These are phyloP conservation scores for Mantis religiosa DNA, from an alignment of 2,888 invertebrate species.

Conservation along the genomic window DNA sequence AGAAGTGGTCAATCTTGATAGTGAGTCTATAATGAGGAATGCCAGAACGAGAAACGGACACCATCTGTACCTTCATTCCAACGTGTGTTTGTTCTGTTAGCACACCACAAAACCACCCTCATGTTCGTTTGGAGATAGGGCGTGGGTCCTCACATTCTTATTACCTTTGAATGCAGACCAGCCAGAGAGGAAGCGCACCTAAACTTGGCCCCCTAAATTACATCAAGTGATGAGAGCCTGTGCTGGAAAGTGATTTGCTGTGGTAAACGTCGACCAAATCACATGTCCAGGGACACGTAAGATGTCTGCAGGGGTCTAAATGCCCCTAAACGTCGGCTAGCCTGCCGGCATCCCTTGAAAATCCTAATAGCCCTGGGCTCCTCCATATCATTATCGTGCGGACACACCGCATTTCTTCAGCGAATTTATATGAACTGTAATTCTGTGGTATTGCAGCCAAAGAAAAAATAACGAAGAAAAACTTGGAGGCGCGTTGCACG, in stretches of 20 bases:
- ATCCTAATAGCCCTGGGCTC: conserved; percentile 1
- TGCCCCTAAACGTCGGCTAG: conserved; percentile 1
- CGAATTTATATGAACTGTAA: neutral
- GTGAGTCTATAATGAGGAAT: too few relatives aligned
- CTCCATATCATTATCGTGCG: neutral
- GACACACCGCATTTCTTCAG: neutral
- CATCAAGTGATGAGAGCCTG: too few relatives aligned
- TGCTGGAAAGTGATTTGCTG: neutral
- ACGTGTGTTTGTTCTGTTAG: neutral
- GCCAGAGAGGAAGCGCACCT: neutral
- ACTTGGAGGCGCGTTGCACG: neutral
- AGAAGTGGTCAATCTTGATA: too few relatives aligned
- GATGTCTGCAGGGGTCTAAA: neutral
- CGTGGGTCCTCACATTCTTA: neutral
- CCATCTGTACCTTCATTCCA: too few relatives aligned
- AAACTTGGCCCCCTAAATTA: neutral
- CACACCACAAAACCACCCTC: neutral
- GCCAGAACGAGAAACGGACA: too few relatives aligned
- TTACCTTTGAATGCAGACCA: neutral
- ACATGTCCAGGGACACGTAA: conserved; percentile 4
- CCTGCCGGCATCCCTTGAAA: too few relatives aligned
- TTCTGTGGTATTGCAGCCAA: neutral
- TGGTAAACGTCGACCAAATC: neutral
- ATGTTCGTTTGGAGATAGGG: neutral
- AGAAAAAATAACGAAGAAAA: neutral